Evolutionary conservation across 1,140 invertebrate genomes (phyloP).

Genomic region (Nautilus pompilius): DNA sequence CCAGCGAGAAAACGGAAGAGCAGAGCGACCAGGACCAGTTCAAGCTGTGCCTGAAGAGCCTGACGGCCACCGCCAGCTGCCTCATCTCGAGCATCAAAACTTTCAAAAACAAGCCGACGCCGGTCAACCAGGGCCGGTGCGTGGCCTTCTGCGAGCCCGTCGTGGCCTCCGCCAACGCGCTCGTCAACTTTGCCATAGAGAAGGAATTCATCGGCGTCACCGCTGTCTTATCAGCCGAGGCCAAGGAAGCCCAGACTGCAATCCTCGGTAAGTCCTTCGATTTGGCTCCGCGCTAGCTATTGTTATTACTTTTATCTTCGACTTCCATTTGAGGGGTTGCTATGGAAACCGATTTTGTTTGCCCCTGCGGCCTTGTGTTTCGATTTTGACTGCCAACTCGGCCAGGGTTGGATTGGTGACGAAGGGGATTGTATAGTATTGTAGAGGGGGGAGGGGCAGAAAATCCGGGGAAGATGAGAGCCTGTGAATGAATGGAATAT

Average conservation of each 20-base stretch:
- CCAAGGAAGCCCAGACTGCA: constrained; percentile 33
- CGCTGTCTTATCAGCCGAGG: constrained; percentile 62
- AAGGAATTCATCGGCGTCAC: constrained; percentile 60
- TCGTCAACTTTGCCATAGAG: constrained; percentile 39
- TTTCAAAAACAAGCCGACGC: constrained; percentile 29
- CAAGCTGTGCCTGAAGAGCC: constrained; percentile 41
- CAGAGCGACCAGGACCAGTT: constrained; percentile 37
- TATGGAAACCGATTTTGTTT: no score
- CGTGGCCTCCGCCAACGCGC: constrained; percentile 27
- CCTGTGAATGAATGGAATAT: no score
- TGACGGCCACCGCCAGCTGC: constrained; percentile 39
- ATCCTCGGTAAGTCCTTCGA: constrained; percentile 37
- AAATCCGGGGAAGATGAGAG: no score
- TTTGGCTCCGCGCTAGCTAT: no score
- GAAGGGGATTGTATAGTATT: no score
- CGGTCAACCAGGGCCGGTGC: constrained; percentile 25
- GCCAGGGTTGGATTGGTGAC: no score
- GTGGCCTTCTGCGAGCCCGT: constrained; percentile 41
- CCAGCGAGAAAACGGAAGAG: constrained; percentile 28
- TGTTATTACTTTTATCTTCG: no score
- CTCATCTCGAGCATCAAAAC: constrained; percentile 41
- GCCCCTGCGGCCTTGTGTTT: no score
- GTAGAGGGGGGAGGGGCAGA: no score
- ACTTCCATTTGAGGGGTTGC: no score
- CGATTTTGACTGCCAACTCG: no score